Base-by-base conservation (phyloP, 1,140 invertebrate genomes). In the Tetramorium parvispinum region DNA sequence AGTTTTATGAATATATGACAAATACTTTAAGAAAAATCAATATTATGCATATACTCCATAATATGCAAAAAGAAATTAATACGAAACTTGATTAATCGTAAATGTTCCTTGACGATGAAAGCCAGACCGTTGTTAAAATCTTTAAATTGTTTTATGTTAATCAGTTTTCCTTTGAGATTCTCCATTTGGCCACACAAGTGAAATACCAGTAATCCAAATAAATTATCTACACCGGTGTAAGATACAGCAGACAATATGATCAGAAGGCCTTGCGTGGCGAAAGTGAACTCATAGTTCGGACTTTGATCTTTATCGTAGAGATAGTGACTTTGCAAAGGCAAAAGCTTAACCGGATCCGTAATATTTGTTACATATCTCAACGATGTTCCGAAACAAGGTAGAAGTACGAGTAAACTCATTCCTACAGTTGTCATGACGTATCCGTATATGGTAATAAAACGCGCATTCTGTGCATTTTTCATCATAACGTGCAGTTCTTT, bases 61-160 rank as follows among this genome's bases (percentile, higher is more conserved):
- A 21, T 13, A 16, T 37, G 1, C 7, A 68, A n/a, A 3, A 32
- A 18, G n/a, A 40, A 40, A 21, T 61, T 7, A 37, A 55, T 16
- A 65, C 37, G 37, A 53, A 81, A 81, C 77, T 65, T 68, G 63
- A 81, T 66, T 40, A 81, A 43, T 49, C 77, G 77, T 40, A 81
- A 24, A 16, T 81, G 77, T 53, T 81, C 77, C 10, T 49, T 32
- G 27, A 81, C 63, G 27, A 53, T 66, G 10, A 53, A 32, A 37
- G 59, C 4, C 0, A 81, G 11, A 63, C 13, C 32, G 3, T 1
- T 2, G 18, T 55, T 37, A 21, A 81, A 81, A 1, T 16, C 40
- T 16, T 68, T 27, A 37, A 32, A 55, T 46, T 53, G 59, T 6
- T 3, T 49, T 13, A 81, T 51, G 6, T 65, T 66, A 2, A 40